Evolutionary conservation across 2,888 invertebrate genomes (phyloP).

Genomic region (Melanotus villosus): DNA sequence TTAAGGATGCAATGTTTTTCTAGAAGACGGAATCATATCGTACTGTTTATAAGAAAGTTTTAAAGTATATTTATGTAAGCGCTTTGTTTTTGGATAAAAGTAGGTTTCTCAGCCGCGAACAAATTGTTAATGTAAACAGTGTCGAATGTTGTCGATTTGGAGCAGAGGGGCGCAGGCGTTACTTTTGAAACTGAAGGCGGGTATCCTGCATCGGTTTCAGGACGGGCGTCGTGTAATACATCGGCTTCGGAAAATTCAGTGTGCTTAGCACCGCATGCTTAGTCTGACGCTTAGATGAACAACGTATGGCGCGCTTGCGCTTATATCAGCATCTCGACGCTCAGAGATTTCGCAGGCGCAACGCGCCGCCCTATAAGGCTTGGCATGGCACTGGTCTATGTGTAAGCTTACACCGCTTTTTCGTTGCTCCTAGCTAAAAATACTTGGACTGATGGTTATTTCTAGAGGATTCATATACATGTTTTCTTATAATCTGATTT

Average conservation of each 20-base stretch:
- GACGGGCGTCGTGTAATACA: slow-evolving; percentile 19
- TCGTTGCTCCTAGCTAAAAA: slow-evolving; percentile 68
- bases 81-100: slow-evolving; percentile 48
- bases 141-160: slow-evolving; percentile 56
- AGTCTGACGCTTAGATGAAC: slow-evolving; percentile 37
- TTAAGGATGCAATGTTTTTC: slow-evolving; percentile 17
- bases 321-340: slow-evolving; percentile 51
- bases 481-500: slow-evolving; percentile 66
- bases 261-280: slow-evolving; percentile 21
- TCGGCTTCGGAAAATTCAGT: slow-evolving; percentile 29
- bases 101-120: slow-evolving; percentile 54
- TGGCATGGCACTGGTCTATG: slow-evolving; percentile 67
- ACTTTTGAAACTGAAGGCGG: slow-evolving; percentile 28
- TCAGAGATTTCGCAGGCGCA: slow-evolving; percentile 62
- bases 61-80: slow-evolving; percentile 39
- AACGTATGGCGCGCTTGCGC: slow-evolving; percentile 50
- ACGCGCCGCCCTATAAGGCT: slow-evolving; percentile 69
- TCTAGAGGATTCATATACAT: slow-evolving; percentile 64
- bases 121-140: slow-evolving; percentile 58
- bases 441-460: slow-evolving; percentile 67
- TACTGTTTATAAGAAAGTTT: slow-evolving; percentile 21
- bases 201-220: slow-evolving; percentile 19
- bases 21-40: not conserved
- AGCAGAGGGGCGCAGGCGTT: slow-evolving; percentile 36
- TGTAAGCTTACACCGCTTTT: slow-evolving; percentile 70